Evolutionary conservation across 2,113 vertebrate genomes (phyloP).

Genomic region (Vombatus ursinus): DNA sequence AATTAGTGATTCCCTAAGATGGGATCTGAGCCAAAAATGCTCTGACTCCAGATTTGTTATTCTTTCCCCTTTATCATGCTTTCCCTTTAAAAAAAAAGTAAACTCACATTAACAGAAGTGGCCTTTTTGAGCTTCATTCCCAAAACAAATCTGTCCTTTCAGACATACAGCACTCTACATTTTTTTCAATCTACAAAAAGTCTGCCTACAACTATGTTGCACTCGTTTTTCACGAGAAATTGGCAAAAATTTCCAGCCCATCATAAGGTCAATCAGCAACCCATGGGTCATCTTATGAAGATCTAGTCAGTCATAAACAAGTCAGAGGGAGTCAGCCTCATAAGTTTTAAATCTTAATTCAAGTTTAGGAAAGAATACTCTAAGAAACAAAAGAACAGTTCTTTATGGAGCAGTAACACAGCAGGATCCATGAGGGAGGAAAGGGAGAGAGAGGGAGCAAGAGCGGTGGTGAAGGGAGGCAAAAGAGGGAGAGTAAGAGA

Average conservation of each 20-base stretch:
- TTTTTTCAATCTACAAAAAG: neutral
- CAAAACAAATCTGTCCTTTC: neutral
- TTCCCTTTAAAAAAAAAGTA: neutral
- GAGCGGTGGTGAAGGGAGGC: neutral
- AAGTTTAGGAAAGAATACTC: slow-evolving; percentile 44
- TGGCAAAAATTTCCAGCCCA: neutral
- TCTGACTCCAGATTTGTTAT: neutral
- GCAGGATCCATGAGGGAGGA: neutral
- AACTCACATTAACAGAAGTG: neutral
- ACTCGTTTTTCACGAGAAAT: neutral
- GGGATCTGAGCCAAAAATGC: neutral
- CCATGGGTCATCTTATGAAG: neutral
- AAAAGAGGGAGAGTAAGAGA: slow-evolving; percentile 1
- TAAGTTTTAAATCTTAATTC: slow-evolving; percentile 23
- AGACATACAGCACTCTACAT: neutral
- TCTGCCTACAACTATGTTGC: neutral
- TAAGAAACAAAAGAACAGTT: neutral
- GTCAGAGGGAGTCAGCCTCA: neutral
- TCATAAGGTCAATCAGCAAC: neutral
- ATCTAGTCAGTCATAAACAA: neutral
- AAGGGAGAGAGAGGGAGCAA: neutral
- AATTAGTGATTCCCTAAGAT: neutral
- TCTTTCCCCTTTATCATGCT: neutral
- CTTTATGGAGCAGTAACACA: neutral
- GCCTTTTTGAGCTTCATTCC: neutral